These are phyloP conservation scores for Ridgeia piscesae DNA, from an alignment of 1,140 invertebrate species.

Conservation along the genomic window DNA sequence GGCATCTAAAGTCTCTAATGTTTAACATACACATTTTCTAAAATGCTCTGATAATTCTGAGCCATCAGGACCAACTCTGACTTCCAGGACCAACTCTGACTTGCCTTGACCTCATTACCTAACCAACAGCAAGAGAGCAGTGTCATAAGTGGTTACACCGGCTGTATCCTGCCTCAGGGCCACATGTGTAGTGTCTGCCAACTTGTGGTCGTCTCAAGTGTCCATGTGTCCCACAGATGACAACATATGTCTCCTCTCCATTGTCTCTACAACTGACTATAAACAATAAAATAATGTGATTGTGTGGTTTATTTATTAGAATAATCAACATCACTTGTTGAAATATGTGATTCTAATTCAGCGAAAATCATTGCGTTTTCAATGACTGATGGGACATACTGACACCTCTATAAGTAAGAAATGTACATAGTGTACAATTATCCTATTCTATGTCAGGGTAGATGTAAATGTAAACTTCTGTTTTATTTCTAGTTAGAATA, in stretches of 20 bases:
- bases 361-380: background rate
- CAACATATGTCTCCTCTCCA: background rate
- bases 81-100: no score
- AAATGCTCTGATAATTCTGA: no score
- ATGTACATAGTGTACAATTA: background rate
- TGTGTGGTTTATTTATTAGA: background rate
- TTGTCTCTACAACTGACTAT: background rate
- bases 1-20: no score
- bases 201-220: background rate
- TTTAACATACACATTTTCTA: no score
- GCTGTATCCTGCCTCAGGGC: background rate
- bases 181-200: background rate
- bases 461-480: background rate
- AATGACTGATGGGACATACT: background rate
- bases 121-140: background rate
- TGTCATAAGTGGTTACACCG: background rate
- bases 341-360: background rate
- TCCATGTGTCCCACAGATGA: background rate
- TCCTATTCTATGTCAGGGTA: background rate
- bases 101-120: background rate
- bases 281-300: background rate
- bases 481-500: background rate
- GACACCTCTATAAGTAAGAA: background rate
- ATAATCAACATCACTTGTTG: background rate
- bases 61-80: no score